These are phyloP conservation scores for Andrena praecox DNA, from an alignment of 2,888 invertebrate species.

Conservation along the genomic window DNA sequence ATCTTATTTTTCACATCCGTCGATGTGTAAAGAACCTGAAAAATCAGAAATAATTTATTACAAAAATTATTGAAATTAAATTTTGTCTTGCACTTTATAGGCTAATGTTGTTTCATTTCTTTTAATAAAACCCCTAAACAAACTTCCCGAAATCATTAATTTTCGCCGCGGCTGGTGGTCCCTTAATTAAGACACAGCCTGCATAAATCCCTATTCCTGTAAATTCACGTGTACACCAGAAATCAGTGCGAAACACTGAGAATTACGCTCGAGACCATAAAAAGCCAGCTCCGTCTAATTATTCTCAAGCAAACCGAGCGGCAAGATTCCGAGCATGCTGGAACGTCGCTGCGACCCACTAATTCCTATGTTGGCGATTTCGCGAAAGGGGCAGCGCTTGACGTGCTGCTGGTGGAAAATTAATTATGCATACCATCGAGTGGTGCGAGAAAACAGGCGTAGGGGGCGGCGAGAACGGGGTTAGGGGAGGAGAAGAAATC, in stretches of 20 bases:
- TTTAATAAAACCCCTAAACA: no score
- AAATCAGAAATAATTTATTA: no score
- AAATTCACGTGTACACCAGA: no score
- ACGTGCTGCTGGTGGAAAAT: conserved; percentile 62
- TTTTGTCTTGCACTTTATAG: no score
- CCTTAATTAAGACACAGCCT: no score
- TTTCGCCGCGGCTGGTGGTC: no score
- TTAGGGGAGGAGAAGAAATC: not conserved
- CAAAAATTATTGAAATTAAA: no score
- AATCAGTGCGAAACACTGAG: not conserved
- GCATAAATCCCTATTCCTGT: no score
- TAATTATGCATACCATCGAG: conserved; percentile 73
- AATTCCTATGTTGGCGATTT: conserved; percentile 62
- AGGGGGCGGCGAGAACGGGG: not conserved
- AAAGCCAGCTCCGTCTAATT: not conserved
- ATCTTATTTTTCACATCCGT: no score
- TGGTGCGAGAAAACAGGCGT: conserved; percentile 29
- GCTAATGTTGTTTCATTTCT: no score
- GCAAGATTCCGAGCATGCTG: conserved; percentile 48
- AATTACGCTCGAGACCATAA: not conserved
- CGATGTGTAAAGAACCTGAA: no score
- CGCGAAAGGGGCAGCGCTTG: conserved; percentile 58
- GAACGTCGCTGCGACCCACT: conserved; percentile 53
- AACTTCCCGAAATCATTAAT: no score
- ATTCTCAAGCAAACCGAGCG: conserved; percentile 36